Evolutionary conservation across 2,888 invertebrate species (phyloP), one percentile per base, ranked within the genome.

Genomic region (Germaria angustata): DNA sequence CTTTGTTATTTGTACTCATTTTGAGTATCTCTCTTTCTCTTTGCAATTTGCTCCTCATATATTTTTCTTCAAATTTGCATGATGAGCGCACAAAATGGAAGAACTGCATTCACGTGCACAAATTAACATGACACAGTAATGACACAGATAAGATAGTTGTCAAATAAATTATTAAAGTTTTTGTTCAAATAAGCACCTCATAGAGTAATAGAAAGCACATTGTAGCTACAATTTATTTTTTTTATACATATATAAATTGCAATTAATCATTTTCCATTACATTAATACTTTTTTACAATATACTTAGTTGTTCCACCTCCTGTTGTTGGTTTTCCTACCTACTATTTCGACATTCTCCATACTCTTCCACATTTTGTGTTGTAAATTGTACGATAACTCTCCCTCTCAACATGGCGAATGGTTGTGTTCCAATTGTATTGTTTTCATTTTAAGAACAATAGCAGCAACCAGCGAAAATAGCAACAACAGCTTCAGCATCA

Each of bases 61-160:
- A 7, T 6, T 46, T 55, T 63, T 17, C 8, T 59, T 15, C 24
- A 49, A 72, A 63, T 39, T 1, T 24, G 11, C 49, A 20, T 1
- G 7, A 44, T 24, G 15, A 34, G 32, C 15, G 51, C 20, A 17
- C 22, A 57, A 39, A 3, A 22, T 7, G 17, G 28, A 24, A 59
- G 49, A 77, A 76, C 15, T 68, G 72, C 72, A 82, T 65, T 81
- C 81, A 75, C 69, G 78, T 82, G 81, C 78, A 77, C 22, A 73
- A 34, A 34, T 24, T 17, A 22, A 7, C 39, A 4, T 72, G 72
- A 69, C 68, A 63, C 55, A 81, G 68, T 73, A 77, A 73, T 78
- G 81, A 75, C 81, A 82, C 69, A 82, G 28, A 46, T 63, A 46
- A 28, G 5, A 46, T 9, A 39, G 3, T 15, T 46, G 24, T 5